Evolutionary conservation across 1,140 invertebrate species (phyloP).

Genomic region (Elymnias hypermnestra): DNA sequence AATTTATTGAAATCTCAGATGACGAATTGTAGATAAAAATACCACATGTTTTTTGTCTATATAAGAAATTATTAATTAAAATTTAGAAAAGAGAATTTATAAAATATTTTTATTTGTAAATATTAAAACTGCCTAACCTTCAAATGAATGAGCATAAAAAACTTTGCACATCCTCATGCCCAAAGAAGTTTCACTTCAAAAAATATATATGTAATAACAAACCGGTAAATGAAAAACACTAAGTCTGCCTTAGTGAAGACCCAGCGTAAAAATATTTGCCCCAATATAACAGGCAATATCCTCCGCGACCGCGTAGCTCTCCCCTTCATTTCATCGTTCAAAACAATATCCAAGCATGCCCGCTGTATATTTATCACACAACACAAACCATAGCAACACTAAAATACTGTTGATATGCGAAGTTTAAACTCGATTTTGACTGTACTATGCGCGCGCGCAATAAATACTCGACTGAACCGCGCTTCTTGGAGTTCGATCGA

Average conservation of each 20-base stretch:
- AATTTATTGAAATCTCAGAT: too few relatives aligned
- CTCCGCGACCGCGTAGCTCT: constrained; percentile 28
- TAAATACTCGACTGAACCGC: constrained; percentile 27
- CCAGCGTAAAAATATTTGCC: constrained; percentile 52
- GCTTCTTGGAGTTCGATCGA: constrained; percentile 12
- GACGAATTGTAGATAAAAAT: too few relatives aligned
- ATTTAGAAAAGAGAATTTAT: too few relatives aligned
- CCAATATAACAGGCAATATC: constrained; percentile 47
- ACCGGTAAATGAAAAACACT: constrained; percentile 61
- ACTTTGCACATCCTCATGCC: too few relatives aligned
- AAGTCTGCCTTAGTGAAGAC: constrained; percentile 59
- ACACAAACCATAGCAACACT: constrained; percentile 16
- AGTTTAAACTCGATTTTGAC: neutral
- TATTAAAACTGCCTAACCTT: too few relatives aligned
- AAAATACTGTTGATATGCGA: constrained; percentile 5
- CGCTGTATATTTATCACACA: constrained; percentile 19
- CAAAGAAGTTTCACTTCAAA: too few relatives aligned
- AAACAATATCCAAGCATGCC: constrained; percentile 21
- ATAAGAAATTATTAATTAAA: too few relatives aligned
- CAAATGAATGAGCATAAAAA: too few relatives aligned
- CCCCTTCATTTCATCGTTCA: constrained; percentile 60
- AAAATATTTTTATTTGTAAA: too few relatives aligned
- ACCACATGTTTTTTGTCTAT: too few relatives aligned
- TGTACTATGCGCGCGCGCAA: constrained; percentile 26
- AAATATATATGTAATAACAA: constrained; percentile 18